Conservation (phyloP, 2,113 vertebrate genomes). For the Terrapene triunguis region DNA sequence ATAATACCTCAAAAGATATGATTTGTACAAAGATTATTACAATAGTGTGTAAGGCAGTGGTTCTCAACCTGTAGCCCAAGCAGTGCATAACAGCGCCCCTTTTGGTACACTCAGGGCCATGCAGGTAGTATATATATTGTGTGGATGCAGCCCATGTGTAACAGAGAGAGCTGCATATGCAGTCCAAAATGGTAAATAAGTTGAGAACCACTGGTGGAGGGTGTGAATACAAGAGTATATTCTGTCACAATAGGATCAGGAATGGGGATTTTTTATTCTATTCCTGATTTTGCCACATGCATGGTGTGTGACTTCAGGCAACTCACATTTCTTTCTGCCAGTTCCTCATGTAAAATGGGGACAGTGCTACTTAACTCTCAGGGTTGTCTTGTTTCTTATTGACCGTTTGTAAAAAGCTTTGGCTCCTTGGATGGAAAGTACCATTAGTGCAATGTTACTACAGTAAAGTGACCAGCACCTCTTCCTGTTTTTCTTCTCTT, state of each 20-base stretch:
- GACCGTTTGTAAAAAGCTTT: background rate
- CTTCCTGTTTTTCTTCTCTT: background rate
- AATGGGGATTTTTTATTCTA: background rate
- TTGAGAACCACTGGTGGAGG: too few species aligned
- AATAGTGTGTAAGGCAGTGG: background rate
- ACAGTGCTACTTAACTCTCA: background rate
- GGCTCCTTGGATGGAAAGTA: background rate
- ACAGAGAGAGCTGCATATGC: too few species aligned
- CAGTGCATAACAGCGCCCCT: too few species aligned
- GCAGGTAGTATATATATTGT: too few species aligned
- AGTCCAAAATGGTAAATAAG: too few species aligned
- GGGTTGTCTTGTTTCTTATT: background rate
- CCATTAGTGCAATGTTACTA: fast-evolving
- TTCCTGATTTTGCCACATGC: background rate
- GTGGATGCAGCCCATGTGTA: too few species aligned
- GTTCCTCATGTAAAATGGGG: background rate
- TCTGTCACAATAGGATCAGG: background rate
- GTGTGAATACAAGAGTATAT: background rate
- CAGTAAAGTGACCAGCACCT: background rate
- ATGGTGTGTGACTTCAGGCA: background rate
- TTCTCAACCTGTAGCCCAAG: too few species aligned
- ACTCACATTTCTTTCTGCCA: background rate
- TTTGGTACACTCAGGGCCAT: too few species aligned
- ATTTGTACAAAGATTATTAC: background rate
- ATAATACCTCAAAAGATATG: background rate